A percentile compares a stretch with the other conserved stretches of the same genome.
Evolutionary conservation across 2,797 vertebrate species (phyloP).

Genomic region (Megalops cyprinoides): DNA sequence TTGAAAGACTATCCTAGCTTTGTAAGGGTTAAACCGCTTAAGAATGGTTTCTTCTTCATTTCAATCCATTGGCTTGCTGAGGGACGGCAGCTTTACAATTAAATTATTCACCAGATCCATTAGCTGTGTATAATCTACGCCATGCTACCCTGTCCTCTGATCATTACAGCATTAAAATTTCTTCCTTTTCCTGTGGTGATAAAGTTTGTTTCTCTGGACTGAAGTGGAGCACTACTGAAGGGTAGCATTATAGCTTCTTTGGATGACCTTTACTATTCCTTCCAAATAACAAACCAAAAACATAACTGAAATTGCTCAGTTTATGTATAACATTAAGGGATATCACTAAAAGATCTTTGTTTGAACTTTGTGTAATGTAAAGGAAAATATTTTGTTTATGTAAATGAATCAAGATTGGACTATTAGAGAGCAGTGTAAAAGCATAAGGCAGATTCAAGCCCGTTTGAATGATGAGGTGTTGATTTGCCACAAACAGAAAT

Average conservation of each 20-base stretch:
- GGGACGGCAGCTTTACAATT: slow-evolving; percentile 37
- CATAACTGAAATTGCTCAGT: not conserved
- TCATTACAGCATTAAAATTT: slow-evolving; percentile 41
- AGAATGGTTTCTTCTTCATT: slow-evolving; percentile 26
- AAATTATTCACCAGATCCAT: slow-evolving; percentile 45
- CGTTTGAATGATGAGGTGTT: not conserved
- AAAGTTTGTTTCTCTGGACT: slow-evolving; percentile 31
- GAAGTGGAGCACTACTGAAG: slow-evolving; percentile 19
- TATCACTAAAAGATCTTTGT: not conserved
- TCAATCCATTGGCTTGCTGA: slow-evolving; percentile 34
- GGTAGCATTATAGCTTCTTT: not conserved
- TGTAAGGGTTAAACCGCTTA: slow-evolving; percentile 43
- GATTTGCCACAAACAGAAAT: not conserved
- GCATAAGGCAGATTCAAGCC: not conserved
- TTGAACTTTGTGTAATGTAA: not conserved
- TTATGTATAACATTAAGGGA: not conserved
- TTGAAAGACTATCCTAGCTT: slow-evolving; percentile 61
- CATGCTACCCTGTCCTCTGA: slow-evolving; percentile 41
- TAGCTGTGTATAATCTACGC: slow-evolving; percentile 46
- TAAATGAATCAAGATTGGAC: too few species aligned
- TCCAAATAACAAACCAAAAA: not conserved
- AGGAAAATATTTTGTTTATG: too few species aligned
- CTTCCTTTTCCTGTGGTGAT: slow-evolving; percentile 24
- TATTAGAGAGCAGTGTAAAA: not conserved
- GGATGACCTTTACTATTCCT: not conserved